Evolutionary conservation across 2,888 invertebrate genomes (phyloP).

Genomic region (Heliconius hortense): DNA sequence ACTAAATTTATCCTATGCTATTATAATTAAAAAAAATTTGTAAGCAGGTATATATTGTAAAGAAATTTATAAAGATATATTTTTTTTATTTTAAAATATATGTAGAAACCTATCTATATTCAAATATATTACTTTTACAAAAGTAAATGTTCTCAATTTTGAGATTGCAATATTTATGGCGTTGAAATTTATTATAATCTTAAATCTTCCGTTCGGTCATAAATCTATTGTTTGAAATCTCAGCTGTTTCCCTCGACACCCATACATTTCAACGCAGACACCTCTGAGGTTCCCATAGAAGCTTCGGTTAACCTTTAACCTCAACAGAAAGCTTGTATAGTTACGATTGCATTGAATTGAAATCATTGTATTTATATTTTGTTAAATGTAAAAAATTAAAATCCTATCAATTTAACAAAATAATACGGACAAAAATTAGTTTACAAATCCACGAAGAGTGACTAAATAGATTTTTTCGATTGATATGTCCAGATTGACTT

Average conservation of each 20-base stretch:
- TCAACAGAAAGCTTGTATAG: slow-evolving; percentile 19
- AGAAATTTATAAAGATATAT: neutral
- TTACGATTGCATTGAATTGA: neutral
- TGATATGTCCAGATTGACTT: neutral
- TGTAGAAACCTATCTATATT: too few species aligned
- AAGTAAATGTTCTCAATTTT: slow-evolving; percentile 9
- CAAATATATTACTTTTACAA: slow-evolving; percentile 1
- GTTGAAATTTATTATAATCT: slow-evolving; percentile 33
- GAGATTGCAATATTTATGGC: slow-evolving; percentile 24
- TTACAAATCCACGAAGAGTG: neutral
- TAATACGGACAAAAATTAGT: neutral
- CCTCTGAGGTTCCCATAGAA: slow-evolving; percentile 51
- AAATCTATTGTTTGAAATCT: slow-evolving; percentile 76
- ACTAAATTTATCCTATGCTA: too few species aligned
- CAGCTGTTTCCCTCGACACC: slow-evolving; percentile 75
- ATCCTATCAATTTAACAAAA: neutral
- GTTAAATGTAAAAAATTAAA: neutral
- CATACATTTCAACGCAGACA: slow-evolving; percentile 74
- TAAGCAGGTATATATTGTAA: too few species aligned
- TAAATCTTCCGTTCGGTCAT: slow-evolving; percentile 49
- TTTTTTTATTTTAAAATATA: too few species aligned
- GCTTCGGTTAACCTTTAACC: slow-evolving; percentile 37
- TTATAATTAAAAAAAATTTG: too few species aligned
- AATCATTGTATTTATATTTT: neutral
- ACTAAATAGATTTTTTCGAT: neutral